Conservation (phyloP, 2,888 invertebrate species). For the Drosophila cyrtoloma region DNA sequence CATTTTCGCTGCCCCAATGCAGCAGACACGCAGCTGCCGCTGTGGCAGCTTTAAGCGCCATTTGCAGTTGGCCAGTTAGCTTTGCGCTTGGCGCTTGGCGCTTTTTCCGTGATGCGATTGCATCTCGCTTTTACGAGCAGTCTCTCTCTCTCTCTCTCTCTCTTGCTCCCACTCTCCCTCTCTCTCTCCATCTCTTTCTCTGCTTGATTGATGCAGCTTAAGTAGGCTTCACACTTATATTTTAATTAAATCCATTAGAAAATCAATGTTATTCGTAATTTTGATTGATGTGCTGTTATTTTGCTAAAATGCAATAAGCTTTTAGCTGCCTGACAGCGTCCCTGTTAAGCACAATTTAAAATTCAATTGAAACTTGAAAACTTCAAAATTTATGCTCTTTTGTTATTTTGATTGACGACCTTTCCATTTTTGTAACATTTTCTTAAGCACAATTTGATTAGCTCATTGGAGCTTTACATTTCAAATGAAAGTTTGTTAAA, state of each 20-base stretch:
- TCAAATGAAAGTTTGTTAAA: neutral
- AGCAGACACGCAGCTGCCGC: constrained; percentile 50
- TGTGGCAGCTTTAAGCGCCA: constrained; percentile 17
- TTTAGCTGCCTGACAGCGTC: neutral
- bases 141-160: neutral
- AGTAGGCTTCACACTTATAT: constrained; percentile 20
- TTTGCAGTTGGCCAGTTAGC: constrained; percentile 38
- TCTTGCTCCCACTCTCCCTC: neutral
- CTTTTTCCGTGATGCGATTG: constrained; percentile 66
- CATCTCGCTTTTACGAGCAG: constrained; percentile 26
- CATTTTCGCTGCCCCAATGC: constrained; percentile 82
- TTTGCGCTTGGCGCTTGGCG: constrained; percentile 17
- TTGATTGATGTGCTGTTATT: constrained; percentile 12
- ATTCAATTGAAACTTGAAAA: constrained; percentile 58
- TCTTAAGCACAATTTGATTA: neutral
- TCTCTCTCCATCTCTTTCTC: neutral
- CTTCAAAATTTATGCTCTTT: constrained; percentile 41
- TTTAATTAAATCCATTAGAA: constrained; percentile 1
- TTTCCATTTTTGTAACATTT: constrained; percentile 5
- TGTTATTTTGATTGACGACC: constrained; percentile 23
- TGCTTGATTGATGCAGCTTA: constrained; percentile 71
- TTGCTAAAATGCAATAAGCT: constrained; percentile 1
- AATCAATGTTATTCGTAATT: constrained; percentile 4
- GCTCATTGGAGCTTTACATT: neutral
- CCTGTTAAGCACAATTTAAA: neutral